Base-by-base conservation (phyloP, 2,888 invertebrate species). In the Trilocha varians region DNA sequence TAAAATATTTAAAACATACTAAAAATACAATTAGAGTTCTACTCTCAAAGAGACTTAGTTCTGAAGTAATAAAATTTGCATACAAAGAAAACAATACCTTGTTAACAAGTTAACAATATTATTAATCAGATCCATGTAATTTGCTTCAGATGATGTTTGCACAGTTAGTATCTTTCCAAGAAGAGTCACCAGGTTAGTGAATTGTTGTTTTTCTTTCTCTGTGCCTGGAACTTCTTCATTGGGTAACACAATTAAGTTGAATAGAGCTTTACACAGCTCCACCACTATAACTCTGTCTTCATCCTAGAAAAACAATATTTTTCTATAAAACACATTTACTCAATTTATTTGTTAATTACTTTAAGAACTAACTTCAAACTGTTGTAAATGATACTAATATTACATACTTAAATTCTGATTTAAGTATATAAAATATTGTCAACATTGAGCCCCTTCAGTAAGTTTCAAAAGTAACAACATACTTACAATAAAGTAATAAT, bases 91-190 rank as follows among this genome's bases (percentile, higher is more conserved):
- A 15, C 39, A 34, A 18, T 56, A 86, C 87, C 87, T 88, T 36
- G 94, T 95, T 48, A 98, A 78, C 54, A 97, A 82, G 79, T 97
- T 95, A 6, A 94, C 89, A 47, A 94, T 89, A 76, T 97, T 92
- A 57, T 92, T 94, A 53, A 90, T 87, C 25, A 96, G 76, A 48
- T 91, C 91, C 62, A 90, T 88, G 40, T 88, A 78, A 60, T 91
- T 92, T 1, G 88, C 89, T 16, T 87, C 78, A 43, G 78, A 84
- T 16, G 83, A 71, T 1, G 89, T 83, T 38, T 87, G 80, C 46
- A 88, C 87, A 46, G 92, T 73, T 3, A 97, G 76, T 41, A 96
- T 77, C 46, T 91, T 88, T 33, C 92, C 89, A 35, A 96, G 79
- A 43, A 93, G 88, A 6, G 89, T 88, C 47, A 93, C 91, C 42